Evolutionary conservation across 2,888 invertebrate species (phyloP).

Genomic region (Diplolepis rosae): DNA sequence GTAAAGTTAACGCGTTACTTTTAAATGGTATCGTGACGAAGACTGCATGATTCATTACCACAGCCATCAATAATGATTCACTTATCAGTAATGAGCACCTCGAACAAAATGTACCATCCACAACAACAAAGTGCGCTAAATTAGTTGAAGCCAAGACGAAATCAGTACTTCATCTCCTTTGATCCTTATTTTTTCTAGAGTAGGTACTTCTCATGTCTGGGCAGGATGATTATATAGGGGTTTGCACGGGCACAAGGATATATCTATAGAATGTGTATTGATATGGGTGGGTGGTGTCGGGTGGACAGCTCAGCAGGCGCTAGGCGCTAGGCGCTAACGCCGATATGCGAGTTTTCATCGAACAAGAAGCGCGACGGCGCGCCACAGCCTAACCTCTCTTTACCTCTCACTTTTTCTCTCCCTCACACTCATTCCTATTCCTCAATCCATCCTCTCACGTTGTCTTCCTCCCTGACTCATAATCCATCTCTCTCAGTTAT

Average conservation of each 20-base stretch:
- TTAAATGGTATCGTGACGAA: no score
- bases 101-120: no score
- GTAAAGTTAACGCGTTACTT: no score
- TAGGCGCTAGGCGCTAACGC: constrained; percentile 23
- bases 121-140: no score
- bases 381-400: constrained; percentile 27
- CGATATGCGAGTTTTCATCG: constrained; percentile 30
- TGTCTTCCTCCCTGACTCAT: constrained; percentile 20
- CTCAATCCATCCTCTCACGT: background rate
- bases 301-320: constrained; percentile 38
- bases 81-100: no score
- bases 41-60: no score
- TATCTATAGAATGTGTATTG: constrained; percentile 38
- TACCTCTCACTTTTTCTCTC: constrained; percentile 28
- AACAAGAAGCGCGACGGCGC: constrained; percentile 32
- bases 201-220: constrained; percentile 16
- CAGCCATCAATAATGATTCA: no score
- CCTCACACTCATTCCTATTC: constrained; percentile 8
- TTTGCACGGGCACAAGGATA: background rate
- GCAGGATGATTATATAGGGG: constrained; percentile 16
- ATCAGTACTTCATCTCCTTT: background rate
- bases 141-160: no score
- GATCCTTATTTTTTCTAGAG: background rate
- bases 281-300: constrained; percentile 46
- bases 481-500: constrained; percentile 40